Evolutionary conservation across 2,113 vertebrate genomes (phyloP).

Genomic region (Pipra filicauda): DNA sequence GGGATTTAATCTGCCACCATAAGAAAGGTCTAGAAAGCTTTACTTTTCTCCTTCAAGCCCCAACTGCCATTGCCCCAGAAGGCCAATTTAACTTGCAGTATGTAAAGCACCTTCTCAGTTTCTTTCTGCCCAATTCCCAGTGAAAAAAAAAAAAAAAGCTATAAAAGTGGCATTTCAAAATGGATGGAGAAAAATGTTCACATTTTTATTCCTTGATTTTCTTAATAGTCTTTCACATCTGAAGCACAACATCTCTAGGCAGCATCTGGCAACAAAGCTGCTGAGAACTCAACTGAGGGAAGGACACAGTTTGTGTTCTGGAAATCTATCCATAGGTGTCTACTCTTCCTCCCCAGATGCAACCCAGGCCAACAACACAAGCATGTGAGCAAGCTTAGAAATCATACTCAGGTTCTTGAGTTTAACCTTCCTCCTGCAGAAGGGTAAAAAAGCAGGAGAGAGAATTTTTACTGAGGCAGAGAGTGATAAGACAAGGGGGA

Average conservation of each 20-base stretch:
- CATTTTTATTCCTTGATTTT: not conserved
- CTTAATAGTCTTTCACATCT: not conserved
- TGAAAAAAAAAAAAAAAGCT: not conserved
- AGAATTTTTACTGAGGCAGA: not conserved
- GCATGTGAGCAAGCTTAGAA: not conserved
- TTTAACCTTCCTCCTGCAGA: not conserved
- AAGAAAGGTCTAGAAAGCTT: not conserved
- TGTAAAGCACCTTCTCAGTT: not conserved
- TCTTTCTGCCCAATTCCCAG: not conserved
- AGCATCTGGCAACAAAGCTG: not conserved
- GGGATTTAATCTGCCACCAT: not conserved
- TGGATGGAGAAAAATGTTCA: not conserved
- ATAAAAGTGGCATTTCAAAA: not conserved
- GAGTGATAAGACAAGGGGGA: not conserved
- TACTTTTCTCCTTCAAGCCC: not conserved
- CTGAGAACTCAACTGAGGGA: not conserved
- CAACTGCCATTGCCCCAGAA: not conserved
- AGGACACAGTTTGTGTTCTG: not conserved
- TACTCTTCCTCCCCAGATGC: not conserved
- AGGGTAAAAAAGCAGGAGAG: not conserved
- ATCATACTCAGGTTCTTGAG: not conserved
- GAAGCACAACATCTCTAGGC: not conserved
- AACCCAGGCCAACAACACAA: not conserved
- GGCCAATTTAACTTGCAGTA: not conserved
- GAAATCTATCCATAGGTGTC: not conserved